Conservation (phyloP, 2,797 vertebrate species). For the Poecile montanus region DNA sequence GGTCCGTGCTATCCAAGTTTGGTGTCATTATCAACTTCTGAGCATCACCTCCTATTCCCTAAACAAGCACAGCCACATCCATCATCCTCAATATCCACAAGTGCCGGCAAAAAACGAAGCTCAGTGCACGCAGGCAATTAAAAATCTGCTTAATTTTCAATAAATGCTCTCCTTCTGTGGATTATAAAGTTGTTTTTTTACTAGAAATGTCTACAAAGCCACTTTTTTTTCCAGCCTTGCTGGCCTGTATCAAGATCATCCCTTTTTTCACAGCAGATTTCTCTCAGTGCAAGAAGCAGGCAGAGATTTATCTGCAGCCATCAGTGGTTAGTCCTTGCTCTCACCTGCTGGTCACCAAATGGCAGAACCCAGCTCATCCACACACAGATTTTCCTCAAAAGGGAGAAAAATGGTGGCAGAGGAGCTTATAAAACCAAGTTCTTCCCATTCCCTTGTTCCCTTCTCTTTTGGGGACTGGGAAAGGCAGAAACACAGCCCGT, state of each 20-base stretch:
- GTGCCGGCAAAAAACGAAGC: not conserved
- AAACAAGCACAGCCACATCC: not conserved
- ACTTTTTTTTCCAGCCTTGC: not conserved
- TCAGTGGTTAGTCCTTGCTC: not conserved
- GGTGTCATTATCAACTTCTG: not conserved
- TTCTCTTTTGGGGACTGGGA: not conserved
- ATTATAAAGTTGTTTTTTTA: not conserved
- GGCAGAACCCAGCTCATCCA: not conserved
- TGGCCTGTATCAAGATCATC: not conserved
- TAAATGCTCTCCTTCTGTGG: not conserved
- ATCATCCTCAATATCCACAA: fast-evolving
- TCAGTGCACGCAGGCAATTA: not conserved
- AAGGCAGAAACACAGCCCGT: slow-evolving; percentile 2
- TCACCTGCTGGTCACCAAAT: not conserved
- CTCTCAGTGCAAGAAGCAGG: not conserved
- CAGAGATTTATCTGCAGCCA: not conserved
- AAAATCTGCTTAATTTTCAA: not conserved
- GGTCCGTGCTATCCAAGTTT: fast-evolving
- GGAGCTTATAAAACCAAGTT: not conserved
- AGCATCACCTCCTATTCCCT: not conserved
- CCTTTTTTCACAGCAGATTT: not conserved
- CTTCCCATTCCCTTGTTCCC: not conserved
- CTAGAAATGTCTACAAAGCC: fast-evolving
- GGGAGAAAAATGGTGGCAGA: not conserved
- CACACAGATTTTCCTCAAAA: not conserved